Evolutionary conservation across 2,797 vertebrate genomes (phyloP).

Genomic region (Pseudotriccus pelzelni): DNA sequence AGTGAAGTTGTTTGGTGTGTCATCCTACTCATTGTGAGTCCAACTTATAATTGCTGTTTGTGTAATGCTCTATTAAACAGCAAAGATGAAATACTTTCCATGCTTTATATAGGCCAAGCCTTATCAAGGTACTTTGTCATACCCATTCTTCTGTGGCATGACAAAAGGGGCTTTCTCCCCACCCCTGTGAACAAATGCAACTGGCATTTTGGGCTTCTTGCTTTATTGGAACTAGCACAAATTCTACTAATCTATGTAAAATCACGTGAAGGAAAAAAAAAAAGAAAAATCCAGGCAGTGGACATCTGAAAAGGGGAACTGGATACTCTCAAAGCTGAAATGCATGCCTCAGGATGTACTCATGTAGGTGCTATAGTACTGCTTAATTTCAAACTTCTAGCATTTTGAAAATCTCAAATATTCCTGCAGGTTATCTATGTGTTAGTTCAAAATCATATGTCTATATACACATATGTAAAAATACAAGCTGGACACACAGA

Average conservation of each 20-base stretch:
- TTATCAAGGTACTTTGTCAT: not conserved
- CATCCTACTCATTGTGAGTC: not conserved
- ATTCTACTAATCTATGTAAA: not conserved
- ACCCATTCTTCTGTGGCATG: not conserved
- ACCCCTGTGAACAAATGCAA: rapidly evolving
- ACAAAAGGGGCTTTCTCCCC: not conserved
- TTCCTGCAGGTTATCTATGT: not conserved
- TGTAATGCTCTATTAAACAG: not conserved
- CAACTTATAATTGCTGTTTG: rapidly evolving
- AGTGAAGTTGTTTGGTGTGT: not conserved
- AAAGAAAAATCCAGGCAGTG: not conserved
- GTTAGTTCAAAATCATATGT: not conserved
- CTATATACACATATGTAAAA: not conserved
- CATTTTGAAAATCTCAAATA: not conserved
- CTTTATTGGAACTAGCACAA: not conserved
- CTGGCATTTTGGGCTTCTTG: not conserved
- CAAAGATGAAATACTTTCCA: not conserved
- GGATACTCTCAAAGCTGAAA: not conserved
- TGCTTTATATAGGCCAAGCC: not conserved
- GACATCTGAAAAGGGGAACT: not conserved
- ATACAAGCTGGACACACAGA: not conserved
- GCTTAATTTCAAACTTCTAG: not conserved
- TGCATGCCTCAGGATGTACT: not conserved
- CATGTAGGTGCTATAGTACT: not conserved
- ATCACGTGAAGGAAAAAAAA: not conserved